These are phyloP conservation scores for Gasteruption jaculator DNA, from an alignment of 2,888 invertebrate genomes.

Conservation along the genomic window DNA sequence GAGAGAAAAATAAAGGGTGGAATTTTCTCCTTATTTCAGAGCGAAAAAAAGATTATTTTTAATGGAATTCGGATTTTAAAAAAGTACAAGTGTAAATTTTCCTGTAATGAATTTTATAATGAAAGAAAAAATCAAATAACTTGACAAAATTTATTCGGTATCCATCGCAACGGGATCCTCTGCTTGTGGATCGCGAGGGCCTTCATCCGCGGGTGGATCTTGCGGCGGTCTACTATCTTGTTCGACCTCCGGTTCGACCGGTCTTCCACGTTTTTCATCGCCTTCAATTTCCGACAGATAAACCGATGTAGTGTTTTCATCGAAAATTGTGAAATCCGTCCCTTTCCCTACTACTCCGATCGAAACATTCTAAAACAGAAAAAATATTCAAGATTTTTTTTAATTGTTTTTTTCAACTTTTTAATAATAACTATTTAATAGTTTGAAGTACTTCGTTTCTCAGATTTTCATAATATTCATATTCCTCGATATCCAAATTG, in stretches of 20 bases:
- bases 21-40: too few species aligned
- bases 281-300: constrained; percentile 61
- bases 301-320: constrained; percentile 67
- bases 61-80: too few species aligned
- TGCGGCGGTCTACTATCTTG: constrained; percentile 47
- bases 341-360: constrained; percentile 89
- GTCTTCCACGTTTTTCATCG: constrained; percentile 52
- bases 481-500: too few species aligned
- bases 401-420: constrained; percentile 1
- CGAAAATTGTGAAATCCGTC: constrained; percentile 72
- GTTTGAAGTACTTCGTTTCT: too few species aligned
- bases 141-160: constrained; percentile 46
- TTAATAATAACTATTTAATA: too few species aligned
- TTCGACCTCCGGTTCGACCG: constrained; percentile 37
- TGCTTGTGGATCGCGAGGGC: constrained; percentile 52
- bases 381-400: constrained; percentile 4
- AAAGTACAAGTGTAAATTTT: too few species aligned
- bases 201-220: constrained; percentile 47
- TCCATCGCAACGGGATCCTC: constrained; percentile 54
- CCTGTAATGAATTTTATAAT: too few species aligned
- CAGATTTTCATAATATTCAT: too few species aligned
- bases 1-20: constrained; percentile 8
- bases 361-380: constrained; percentile 72
- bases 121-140: too few species aligned
- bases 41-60: too few species aligned